phyloP scores from a whole-genome alignment of 2,113 vertebrate genomes.

The Rhinogobius similis region DNA sequence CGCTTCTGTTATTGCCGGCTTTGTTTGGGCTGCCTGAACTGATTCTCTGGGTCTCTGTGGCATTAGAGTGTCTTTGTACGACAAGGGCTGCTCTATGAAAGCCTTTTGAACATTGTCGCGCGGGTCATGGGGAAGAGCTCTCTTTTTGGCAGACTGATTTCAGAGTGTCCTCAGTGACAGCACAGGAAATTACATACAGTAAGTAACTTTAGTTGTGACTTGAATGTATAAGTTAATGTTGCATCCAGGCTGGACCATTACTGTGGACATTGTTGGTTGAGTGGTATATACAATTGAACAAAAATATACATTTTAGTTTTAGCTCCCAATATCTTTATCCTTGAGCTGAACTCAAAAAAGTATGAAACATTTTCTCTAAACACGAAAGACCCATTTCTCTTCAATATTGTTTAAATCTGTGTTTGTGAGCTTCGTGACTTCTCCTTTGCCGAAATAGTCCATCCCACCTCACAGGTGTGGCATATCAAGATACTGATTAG shows the following conservation, averaged over 20 bases:
- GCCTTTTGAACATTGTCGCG: constrained; percentile 24
- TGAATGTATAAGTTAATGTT: constrained; percentile 1
- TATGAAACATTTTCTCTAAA: too few relatives aligned
- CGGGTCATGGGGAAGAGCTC: constrained; percentile 1
- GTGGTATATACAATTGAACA: too few relatives aligned
- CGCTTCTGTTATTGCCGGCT: constrained; percentile 18
- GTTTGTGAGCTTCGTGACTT: too few relatives aligned
- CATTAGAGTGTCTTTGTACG: constrained; percentile 19
- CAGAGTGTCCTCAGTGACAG: constrained; percentile 3
- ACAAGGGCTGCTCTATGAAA: constrained; percentile 14
- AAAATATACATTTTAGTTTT: too few relatives aligned
- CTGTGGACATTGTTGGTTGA: background rate
- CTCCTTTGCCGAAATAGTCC: too few relatives aligned
- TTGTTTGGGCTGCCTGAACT: constrained; percentile 28
- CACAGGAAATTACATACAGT: background rate
- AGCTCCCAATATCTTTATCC: too few relatives aligned
- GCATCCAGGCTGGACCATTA: background rate
- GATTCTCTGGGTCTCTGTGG: constrained; percentile 24
- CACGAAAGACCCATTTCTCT: too few relatives aligned
- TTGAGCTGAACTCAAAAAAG: too few relatives aligned
- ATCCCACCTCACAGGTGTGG: too few relatives aligned
- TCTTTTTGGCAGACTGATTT: background rate
- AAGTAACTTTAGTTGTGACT: background rate
- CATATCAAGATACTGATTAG: too few relatives aligned
- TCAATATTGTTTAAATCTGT: too few relatives aligned